phyloP scores from a whole-genome alignment of 2,888 invertebrate species.

The Apodemia duryi region DNA sequence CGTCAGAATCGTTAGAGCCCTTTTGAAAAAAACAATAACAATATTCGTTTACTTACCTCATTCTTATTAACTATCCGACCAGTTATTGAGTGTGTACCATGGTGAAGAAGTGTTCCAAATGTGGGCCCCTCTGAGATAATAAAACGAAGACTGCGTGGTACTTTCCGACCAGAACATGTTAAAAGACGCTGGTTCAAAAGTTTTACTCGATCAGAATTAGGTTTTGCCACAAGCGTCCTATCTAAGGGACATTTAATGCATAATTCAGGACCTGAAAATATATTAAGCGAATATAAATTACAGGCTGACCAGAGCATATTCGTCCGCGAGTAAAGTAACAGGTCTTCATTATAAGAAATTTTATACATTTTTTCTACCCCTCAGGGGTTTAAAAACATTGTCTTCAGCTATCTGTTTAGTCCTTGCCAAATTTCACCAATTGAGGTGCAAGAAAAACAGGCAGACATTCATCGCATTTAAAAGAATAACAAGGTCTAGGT shows the following conservation, averaged over 20 bases:
- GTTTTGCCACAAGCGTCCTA: slow-evolving; percentile 57
- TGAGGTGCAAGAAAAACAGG: too few relatives aligned
- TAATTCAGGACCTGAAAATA: slow-evolving; percentile 35
- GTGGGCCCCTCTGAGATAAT: slow-evolving; percentile 60
- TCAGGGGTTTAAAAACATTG: too few relatives aligned
- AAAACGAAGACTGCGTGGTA: slow-evolving; percentile 47
- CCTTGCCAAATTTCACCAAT: too few relatives aligned
- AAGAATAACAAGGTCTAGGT: too few relatives aligned
- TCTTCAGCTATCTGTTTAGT: too few relatives aligned
- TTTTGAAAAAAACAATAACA: too few relatives aligned
- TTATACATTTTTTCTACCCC: too few relatives aligned
- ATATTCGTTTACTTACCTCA: slow-evolving; percentile 42
- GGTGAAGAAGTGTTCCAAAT: slow-evolving; percentile 55
- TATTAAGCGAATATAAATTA: background rate
- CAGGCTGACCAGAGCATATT: too few relatives aligned
- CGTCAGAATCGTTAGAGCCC: too few relatives aligned
- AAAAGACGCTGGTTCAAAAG: slow-evolving; percentile 51
- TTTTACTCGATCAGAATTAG: slow-evolving; percentile 51
- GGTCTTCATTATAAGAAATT: too few relatives aligned
- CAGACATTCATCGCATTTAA: too few relatives aligned
- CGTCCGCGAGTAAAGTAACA: too few relatives aligned
- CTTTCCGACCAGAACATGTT: slow-evolving; percentile 50
- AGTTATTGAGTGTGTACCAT: slow-evolving; percentile 60
- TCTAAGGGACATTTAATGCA: slow-evolving; percentile 69
- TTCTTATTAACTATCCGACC: slow-evolving; percentile 52